These are phyloP conservation scores for Pseudomyrmex cubaensis DNA, from an alignment of 1,140 invertebrate genomes.

Conservation along the genomic window DNA sequence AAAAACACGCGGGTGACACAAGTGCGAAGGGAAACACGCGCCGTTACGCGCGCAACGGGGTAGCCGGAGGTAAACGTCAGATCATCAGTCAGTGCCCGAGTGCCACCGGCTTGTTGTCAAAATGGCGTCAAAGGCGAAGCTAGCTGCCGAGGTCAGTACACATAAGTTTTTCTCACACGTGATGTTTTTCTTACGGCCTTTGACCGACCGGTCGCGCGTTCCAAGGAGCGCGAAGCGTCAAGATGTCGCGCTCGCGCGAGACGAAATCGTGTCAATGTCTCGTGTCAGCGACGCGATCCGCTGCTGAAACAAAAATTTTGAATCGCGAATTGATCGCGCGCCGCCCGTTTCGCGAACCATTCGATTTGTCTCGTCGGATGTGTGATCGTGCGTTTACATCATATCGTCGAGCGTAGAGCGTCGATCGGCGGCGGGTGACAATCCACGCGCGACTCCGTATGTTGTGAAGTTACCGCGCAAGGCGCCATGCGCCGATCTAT, in stretches of 20 bases:
- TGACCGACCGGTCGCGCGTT: too few species aligned
- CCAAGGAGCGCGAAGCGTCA: too few species aligned
- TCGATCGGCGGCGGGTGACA: too few species aligned
- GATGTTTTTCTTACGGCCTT: not conserved
- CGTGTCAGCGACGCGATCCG: too few species aligned
- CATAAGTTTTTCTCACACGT: not conserved
- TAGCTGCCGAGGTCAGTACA: slow-evolving; percentile 80
- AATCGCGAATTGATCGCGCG: too few species aligned
- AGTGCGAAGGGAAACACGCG: slow-evolving; percentile 33
- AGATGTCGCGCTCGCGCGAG: too few species aligned
- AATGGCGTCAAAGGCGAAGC: slow-evolving; percentile 83
- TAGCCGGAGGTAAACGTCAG: slow-evolving; percentile 60
- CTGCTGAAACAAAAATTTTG: too few species aligned
- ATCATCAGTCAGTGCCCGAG: slow-evolving; percentile 58
- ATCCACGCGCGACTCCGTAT: too few species aligned
- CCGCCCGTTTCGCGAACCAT: not conserved
- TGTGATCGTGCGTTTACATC: too few species aligned
- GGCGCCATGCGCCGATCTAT: slow-evolving; percentile 49
- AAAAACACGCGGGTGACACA: not conserved
- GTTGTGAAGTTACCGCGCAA: not conserved
- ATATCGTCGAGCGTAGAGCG: too few species aligned
- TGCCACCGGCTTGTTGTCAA: slow-evolving; percentile 80
- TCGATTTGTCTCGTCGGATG: not conserved
- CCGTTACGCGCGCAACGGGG: slow-evolving; percentile 64
- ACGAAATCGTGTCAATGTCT: too few species aligned